phyloP scores from a whole-genome alignment of 2,888 invertebrate species.

The Sialis lutaria region DNA sequence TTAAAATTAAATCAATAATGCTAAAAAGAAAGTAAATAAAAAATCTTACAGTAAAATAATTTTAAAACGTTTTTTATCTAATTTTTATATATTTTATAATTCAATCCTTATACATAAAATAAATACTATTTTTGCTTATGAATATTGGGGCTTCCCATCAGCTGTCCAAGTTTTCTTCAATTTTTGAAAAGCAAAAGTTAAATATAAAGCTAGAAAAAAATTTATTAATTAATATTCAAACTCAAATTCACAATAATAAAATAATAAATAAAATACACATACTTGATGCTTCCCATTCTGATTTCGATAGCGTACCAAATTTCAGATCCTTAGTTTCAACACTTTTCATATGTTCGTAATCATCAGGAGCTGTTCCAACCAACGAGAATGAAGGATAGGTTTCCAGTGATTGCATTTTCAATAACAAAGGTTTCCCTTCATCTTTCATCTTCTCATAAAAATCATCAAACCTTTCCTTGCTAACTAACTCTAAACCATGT shows the following conservation, averaged over 20 bases:
- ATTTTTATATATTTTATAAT: no score
- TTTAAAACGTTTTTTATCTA: no score
- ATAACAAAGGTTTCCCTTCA: conserved; percentile 41
- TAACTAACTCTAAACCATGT: conserved; percentile 50
- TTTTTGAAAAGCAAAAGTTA: conserved; percentile 72
- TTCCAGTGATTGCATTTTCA: conserved; percentile 67
- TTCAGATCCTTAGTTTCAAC: conserved; percentile 28
- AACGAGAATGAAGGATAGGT: conserved; percentile 52
- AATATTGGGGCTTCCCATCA: conserved; percentile 43
- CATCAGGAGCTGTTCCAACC: conserved; percentile 37
- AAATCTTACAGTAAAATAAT: no score
- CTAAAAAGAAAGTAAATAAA: no score
- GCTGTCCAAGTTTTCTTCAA: conserved; percentile 44
- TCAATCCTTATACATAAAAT: no score
- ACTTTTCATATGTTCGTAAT: conserved; percentile 57
- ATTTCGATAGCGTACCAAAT: conserved; percentile 68
- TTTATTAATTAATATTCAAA: conserved; percentile 6
- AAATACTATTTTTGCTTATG: conserved; percentile 5
- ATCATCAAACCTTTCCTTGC: conserved; percentile 58
- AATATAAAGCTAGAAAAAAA: conserved; percentile 52
- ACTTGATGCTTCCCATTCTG: conserved; percentile 91
- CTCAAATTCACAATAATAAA: conserved; percentile 2
- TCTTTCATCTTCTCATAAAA: conserved; percentile 50
- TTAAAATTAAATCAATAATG: no score
- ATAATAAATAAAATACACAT: conserved; percentile 35